These are phyloP conservation scores for Apteryx mantelli DNA, from an alignment of 2,113 vertebrate genomes.

Conservation along the genomic window DNA sequence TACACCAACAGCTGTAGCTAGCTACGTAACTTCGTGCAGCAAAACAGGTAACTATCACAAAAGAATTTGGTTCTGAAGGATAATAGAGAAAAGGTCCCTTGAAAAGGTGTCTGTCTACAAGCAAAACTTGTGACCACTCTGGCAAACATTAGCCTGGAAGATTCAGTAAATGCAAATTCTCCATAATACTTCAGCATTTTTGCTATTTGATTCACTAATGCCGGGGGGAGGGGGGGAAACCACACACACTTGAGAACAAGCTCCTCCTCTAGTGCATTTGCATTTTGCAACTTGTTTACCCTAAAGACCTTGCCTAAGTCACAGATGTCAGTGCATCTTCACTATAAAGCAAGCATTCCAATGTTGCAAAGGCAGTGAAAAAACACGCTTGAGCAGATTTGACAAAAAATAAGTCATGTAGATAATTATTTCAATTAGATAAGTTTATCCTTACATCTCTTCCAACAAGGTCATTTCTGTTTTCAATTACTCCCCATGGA, in stretches of 20 bases:
- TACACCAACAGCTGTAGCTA: background rate
- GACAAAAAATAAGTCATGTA: background rate
- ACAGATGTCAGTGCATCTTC: background rate
- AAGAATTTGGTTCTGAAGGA: background rate
- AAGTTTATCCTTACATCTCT: conserved; percentile 89
- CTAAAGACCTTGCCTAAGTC: background rate
- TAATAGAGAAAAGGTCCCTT: background rate
- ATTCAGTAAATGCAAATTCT: background rate
- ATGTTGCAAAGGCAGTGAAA: background rate
- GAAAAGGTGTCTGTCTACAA: background rate
- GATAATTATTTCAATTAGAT: background rate
- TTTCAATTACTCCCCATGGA: conserved; percentile 98
- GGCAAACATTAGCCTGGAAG: background rate
- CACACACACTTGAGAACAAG: background rate
- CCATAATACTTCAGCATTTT: background rate
- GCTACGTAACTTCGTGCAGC: background rate
- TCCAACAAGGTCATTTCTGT: conserved; percentile 96
- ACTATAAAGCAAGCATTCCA: background rate
- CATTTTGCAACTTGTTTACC: conserved; percentile 36
- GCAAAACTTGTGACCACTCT: background rate
- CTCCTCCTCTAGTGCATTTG: background rate
- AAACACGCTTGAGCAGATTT: background rate
- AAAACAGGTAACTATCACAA: background rate
- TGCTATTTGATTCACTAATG: background rate
- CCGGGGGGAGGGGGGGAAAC: fast-evolving